These are phyloP conservation scores for Trichosurus vulpecula DNA, from an alignment of 2,797 vertebrate genomes.

Conservation along the genomic window DNA sequence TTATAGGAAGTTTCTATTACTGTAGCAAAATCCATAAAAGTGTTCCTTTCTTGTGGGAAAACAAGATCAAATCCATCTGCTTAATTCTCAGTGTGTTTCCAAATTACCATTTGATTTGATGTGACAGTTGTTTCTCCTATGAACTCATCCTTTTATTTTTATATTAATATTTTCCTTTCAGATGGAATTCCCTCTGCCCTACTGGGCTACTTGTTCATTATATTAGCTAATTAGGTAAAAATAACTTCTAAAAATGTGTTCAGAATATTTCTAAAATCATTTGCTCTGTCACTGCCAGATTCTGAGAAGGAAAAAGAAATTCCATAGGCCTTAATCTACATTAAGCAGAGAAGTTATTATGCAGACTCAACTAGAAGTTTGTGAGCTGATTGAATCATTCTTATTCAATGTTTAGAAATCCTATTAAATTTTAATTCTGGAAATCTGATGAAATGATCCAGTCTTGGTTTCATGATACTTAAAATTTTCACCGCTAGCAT, in stretches of 20 bases:
- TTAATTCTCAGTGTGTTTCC: not conserved
- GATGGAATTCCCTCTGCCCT: not conserved
- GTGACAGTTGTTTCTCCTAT: not conserved
- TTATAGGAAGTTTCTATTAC: conserved; percentile 27
- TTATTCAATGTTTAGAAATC: not conserved
- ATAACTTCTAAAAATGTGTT: not conserved
- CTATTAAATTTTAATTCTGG: not conserved
- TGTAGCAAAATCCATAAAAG: conserved; percentile 25
- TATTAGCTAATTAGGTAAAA: not conserved
- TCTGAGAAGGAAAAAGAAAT: not conserved
- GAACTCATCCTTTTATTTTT: not conserved
- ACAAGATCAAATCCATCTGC: not conserved
- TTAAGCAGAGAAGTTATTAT: not conserved
- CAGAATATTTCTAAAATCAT: not conserved
- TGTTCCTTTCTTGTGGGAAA: not conserved
- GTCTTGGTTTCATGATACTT: not conserved
- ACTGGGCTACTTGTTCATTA: not conserved
- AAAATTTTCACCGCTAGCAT: not conserved
- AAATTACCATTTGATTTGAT: not conserved
- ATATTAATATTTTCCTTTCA: not conserved
- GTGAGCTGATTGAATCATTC: not conserved
- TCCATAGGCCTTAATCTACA: not conserved
- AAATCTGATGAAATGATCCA: not conserved
- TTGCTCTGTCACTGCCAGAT: not conserved
- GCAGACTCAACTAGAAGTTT: not conserved